Conservation (phyloP, 2,113 vertebrate species). For the Abramis brama region DNA sequence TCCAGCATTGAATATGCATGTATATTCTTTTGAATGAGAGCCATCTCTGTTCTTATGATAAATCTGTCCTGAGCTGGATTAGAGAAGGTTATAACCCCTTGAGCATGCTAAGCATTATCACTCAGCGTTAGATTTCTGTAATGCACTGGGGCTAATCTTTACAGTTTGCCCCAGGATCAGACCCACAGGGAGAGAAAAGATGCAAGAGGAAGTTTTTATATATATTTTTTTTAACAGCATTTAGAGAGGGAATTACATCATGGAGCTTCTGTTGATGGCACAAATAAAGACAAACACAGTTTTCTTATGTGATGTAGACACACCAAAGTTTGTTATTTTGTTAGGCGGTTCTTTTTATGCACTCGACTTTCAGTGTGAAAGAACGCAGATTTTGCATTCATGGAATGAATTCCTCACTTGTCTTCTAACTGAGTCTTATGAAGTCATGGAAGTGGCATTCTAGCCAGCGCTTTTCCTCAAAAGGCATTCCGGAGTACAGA, state of each 20-base stretch:
- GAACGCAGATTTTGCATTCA: not conserved
- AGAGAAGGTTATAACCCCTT: slow-evolving; percentile 44
- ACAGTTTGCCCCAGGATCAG: slow-evolving; percentile 20
- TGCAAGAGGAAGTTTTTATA: slow-evolving; percentile 46
- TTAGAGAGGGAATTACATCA: slow-evolving; percentile 1
- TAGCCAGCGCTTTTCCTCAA: not conserved
- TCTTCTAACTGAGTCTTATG: not conserved
- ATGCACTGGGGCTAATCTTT: slow-evolving; percentile 42
- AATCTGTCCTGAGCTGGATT: slow-evolving; percentile 42
- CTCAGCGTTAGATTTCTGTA: slow-evolving; percentile 30
- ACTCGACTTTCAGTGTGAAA: not conserved
- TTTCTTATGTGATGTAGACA: not conserved
- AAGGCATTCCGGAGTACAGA: not conserved
- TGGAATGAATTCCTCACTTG: not conserved
- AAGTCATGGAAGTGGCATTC: slow-evolving; percentile 4
- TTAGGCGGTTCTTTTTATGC: not conserved
- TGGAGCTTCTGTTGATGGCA: not conserved
- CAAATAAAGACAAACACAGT: slow-evolving; percentile 4
- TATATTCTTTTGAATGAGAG: slow-evolving; percentile 37
- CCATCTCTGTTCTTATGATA: slow-evolving; percentile 21
- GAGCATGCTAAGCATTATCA: slow-evolving; percentile 25
- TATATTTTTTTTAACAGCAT: not conserved
- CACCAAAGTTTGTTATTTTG: not conserved
- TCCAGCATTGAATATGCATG: slow-evolving; percentile 38
- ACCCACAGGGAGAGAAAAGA: slow-evolving; percentile 48